phyloP scores from a whole-genome alignment of 2,113 vertebrate species.

The Hemibagrus wyckioides region DNA sequence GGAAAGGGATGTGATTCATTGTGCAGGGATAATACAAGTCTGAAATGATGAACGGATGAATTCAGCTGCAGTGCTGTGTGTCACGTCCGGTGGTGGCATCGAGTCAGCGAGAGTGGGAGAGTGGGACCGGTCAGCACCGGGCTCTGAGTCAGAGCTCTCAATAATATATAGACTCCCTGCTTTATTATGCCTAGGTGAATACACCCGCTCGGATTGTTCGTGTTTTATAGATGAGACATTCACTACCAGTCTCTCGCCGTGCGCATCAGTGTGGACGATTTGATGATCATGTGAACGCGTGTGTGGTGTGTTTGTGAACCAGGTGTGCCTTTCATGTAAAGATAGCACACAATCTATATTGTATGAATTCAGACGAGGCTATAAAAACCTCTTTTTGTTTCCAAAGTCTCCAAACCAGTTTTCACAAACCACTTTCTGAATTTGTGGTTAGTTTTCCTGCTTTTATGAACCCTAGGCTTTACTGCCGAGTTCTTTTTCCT shows the following conservation, averaged over 20 bases:
- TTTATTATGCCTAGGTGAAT: slow-evolving; percentile 42
- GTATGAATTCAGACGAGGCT: neutral
- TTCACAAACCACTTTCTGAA: neutral
- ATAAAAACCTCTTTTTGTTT: slow-evolving; percentile 33
- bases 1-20: neutral
- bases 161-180: slow-evolving; percentile 30
- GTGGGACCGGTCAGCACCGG: neutral
- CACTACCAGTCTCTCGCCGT: slow-evolving; percentile 7
- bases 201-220: slow-evolving; percentile 17
- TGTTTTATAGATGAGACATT: slow-evolving; percentile 51
- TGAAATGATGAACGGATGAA: neutral
- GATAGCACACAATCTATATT: neutral
- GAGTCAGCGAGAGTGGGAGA: neutral
- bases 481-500: neutral
- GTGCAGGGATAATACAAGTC: neutral
- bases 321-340: slow-evolving; percentile 43
- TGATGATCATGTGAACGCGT: slow-evolving; percentile 23
- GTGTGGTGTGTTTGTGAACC: slow-evolving; percentile 28
- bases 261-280: slow-evolving; percentile 36
- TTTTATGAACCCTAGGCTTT: slow-evolving; percentile 16
- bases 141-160: slow-evolving; percentile 25
- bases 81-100: neutral
- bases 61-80: neutral
- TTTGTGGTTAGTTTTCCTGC: slow-evolving; percentile 18
- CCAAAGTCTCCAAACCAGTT: neutral